Percentiles rank a stretch among this genome's conserved stretches.
These are phyloP conservation scores for Netelia fuscicornis DNA, from an alignment of 2,888 invertebrate species.

Conservation along the genomic window DNA sequence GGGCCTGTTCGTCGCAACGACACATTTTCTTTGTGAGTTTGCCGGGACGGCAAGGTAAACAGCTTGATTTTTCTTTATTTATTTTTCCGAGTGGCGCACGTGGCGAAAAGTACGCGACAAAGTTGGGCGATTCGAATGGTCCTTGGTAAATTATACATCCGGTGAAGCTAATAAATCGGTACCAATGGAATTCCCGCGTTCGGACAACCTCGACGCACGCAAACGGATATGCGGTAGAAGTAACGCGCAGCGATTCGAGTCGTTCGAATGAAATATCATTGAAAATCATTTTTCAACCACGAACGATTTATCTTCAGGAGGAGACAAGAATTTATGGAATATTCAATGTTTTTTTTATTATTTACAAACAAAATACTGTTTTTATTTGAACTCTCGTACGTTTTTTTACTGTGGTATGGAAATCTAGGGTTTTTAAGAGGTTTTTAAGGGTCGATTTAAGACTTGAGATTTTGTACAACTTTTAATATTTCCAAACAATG, in stretches of 20 bases:
- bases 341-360: no score
- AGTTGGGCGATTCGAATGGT: conserved; percentile 29
- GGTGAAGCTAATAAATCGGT: conserved; percentile 29
- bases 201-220: conserved; percentile 13
- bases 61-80: conserved; percentile 14
- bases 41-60: conserved; percentile 21
- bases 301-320: background rate
- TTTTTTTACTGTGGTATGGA: no score
- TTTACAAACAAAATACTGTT: no score
- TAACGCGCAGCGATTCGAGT: background rate
- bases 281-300: background rate
- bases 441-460: no score
- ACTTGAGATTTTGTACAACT: no score
- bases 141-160: conserved; percentile 7
- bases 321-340: background rate
- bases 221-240: background rate
- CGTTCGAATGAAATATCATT: background rate
- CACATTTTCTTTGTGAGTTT: conserved; percentile 26
- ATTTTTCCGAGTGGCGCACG: background rate
- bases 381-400: no score
- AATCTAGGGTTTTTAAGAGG: no score
- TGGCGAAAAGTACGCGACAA: conserved; percentile 37
- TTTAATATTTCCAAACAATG: no score
- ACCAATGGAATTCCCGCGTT: background rate
- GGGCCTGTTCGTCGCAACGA: conserved; percentile 1